These are phyloP conservation scores for Thera britannica DNA, from an alignment of 2,888 invertebrate genomes.

Conservation along the genomic window DNA sequence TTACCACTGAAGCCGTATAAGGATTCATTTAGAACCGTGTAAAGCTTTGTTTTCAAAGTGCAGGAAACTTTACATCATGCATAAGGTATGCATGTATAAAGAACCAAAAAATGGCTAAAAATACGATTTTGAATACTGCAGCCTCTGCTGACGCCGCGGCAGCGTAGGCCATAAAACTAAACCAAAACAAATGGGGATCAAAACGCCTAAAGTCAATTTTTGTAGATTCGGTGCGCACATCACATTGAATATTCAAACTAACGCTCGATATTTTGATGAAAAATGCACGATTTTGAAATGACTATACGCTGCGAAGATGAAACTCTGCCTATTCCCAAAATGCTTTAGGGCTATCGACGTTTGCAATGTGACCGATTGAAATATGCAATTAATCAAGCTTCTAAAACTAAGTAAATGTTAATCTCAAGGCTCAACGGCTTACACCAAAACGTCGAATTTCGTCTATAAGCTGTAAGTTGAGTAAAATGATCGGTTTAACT, in stretches of 20 bases:
- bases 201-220: conserved; percentile 46
- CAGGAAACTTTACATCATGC: conserved; percentile 5
- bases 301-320: conserved; percentile 47
- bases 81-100: conserved; percentile 6
- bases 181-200: conserved; percentile 43
- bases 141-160: conserved; percentile 23
- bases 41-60: conserved; percentile 5
- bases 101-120: conserved; percentile 22
- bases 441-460: conserved; percentile 45
- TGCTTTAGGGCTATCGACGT: conserved; percentile 22
- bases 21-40: neutral
- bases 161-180: conserved; percentile 36
- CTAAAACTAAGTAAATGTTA: conserved; percentile 44
- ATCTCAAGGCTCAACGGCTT: conserved; percentile 47
- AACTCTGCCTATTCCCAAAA: conserved; percentile 5
- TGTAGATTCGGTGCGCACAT: conserved; percentile 47
- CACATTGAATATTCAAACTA: conserved; percentile 52
- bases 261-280: conserved; percentile 46
- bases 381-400: conserved; percentile 22
- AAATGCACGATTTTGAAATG: conserved; percentile 50
- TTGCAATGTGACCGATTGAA: conserved; percentile 7
- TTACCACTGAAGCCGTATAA: neutral
- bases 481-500: conserved; percentile 63
- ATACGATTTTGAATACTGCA: conserved; percentile 36
- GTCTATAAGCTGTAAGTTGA: conserved; percentile 52